A percentile compares a stretch with the other conserved stretches of the same genome.
These are phyloP conservation scores for Aplysina aerophoba DNA, from an alignment of 37 sponge, comb jelly and placozoan genomes.

Conservation along the genomic window DNA sequence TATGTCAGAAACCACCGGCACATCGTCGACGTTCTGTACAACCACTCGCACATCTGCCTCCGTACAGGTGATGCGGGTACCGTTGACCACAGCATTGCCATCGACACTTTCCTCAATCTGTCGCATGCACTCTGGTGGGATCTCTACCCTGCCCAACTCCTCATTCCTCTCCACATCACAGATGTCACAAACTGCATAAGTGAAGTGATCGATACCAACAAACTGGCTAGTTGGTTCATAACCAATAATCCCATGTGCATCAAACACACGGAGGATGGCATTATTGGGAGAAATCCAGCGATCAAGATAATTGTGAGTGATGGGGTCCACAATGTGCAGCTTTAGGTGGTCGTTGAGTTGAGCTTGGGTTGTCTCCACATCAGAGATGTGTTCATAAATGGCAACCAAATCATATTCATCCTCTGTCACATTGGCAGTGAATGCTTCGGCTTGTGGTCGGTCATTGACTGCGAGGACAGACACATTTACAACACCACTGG, in stretches of 20 bases:
- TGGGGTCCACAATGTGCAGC: constrained; percentile 44
- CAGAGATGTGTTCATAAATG: constrained; percentile 42
- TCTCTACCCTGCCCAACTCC: constrained; percentile 70
- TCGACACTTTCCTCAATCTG: constrained; percentile 72
- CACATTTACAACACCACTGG: constrained; percentile 48
- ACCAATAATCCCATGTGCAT: constrained; percentile 84
- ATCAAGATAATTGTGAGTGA: constrained; percentile 23
- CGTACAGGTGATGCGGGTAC: constrained; percentile 62
- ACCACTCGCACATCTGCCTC: constrained; percentile 59
- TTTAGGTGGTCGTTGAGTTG: constrained; percentile 35
- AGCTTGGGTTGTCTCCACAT: not conserved
- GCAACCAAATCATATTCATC: constrained; percentile 84
- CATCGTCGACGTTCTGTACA: constrained; percentile 76
- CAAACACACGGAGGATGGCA: constrained; percentile 77
- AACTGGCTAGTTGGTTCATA: constrained; percentile 74
- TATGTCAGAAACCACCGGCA: constrained; percentile 70
- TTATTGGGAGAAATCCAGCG: constrained; percentile 53
- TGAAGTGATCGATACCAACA: constrained; percentile 82
- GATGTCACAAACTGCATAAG: constrained; percentile 81
- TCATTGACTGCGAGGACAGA: constrained; percentile 77
- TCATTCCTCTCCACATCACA: constrained; percentile 69
- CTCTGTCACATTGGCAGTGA: constrained; percentile 60
- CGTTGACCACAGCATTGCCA: constrained; percentile 3
- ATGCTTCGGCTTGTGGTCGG: constrained; percentile 63
- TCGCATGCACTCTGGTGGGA: constrained; percentile 64